A percentile compares a stretch with the other conserved stretches of the same genome.
phyloP scores from a whole-genome alignment of 2,797 vertebrate species.

The Lindbergichthys nudifrons region DNA sequence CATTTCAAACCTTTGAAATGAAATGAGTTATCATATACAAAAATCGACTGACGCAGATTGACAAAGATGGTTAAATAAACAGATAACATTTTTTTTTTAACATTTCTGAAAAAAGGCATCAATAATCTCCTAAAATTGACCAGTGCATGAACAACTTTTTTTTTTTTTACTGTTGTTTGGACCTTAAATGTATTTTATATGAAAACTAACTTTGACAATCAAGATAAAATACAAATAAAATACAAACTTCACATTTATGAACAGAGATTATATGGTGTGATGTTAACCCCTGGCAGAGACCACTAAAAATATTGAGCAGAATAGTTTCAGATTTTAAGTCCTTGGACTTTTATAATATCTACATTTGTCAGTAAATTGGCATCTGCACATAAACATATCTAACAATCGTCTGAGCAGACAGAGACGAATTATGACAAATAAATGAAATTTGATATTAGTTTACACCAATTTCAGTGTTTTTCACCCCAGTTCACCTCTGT shows the following conservation, averaged over 20 bases:
- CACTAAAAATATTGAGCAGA: background rate
- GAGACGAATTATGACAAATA: background rate
- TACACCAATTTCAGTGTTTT: background rate
- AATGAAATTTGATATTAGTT: background rate
- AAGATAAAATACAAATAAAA: background rate
- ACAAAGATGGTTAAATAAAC: too few species aligned
- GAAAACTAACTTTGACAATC: background rate
- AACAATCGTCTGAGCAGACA: background rate
- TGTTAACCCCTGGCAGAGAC: background rate
- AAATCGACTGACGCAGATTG: too few species aligned
- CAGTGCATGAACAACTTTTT: too few species aligned
- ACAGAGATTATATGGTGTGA: background rate
- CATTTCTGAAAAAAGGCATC: too few species aligned
- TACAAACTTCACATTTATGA: background rate
- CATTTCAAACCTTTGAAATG: too few species aligned
- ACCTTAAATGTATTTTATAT: background rate
- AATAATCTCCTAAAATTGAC: too few species aligned
- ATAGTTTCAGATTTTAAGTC: background rate
- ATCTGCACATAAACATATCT: background rate
- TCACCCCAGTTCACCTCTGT: background rate
- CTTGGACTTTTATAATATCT: background rate
- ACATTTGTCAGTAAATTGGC: background rate
- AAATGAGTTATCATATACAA: too few species aligned
- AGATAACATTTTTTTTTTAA: background rate
- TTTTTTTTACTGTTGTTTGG: too few species aligned